Evolutionary conservation across 2,797 vertebrate genomes (phyloP).

Genomic region (Emydoidea blandingii): DNA sequence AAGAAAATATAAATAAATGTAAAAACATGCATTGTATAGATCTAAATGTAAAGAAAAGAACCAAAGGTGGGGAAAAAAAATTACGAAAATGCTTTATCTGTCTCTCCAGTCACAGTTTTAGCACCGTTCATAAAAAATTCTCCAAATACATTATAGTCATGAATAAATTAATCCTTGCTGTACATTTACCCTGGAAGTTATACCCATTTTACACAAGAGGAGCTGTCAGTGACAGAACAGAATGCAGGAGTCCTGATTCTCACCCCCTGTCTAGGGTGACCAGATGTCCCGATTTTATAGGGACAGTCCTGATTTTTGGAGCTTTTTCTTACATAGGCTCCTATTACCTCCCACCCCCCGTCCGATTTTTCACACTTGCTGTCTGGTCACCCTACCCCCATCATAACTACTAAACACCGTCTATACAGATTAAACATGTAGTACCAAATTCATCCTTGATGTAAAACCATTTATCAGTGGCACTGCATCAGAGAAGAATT

Average conservation of each 20-base stretch:
- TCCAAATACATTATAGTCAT: conserved; percentile 9
- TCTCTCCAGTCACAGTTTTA: neutral
- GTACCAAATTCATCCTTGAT: neutral
- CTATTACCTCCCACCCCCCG: too few species aligned
- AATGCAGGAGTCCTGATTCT: neutral
- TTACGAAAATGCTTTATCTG: conserved; percentile 8
- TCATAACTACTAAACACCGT: neutral
- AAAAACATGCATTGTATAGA: neutral
- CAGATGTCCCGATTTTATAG: too few species aligned
- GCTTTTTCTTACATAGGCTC: too few species aligned
- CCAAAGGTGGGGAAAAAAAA: conserved; percentile 16
- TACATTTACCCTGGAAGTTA: conserved; percentile 33
- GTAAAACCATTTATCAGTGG: neutral
- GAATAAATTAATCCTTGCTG: neutral
- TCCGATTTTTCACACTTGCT: too few species aligned
- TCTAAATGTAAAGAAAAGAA: conserved; percentile 30
- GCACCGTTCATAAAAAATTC: neutral
- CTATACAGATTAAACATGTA: neutral
- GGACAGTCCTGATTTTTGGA: too few species aligned
- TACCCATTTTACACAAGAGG: conserved; percentile 9
- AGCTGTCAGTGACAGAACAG: neutral
- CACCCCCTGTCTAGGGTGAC: too few species aligned
- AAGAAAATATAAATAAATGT: neutral
- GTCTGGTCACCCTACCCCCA: neutral
- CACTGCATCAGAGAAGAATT: neutral